Conservation (phyloP, 2,797 vertebrate genomes). For the Lepilemur ruficaudatus region DNA sequence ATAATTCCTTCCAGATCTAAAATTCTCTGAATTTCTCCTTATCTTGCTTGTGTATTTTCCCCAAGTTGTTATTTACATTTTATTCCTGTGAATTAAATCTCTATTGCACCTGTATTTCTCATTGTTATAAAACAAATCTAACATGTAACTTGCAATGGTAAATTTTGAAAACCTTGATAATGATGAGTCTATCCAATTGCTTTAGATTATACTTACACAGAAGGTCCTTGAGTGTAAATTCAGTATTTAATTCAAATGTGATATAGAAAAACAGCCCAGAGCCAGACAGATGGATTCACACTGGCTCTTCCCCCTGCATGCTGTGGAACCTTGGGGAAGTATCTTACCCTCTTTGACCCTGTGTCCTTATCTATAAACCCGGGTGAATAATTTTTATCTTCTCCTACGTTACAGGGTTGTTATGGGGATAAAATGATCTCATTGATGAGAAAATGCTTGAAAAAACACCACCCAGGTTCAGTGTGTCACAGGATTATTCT, state of each 20-base stretch:
- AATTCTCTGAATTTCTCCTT: not conserved
- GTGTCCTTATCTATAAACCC: not conserved
- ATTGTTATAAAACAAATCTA: not conserved
- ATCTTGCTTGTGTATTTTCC: not conserved
- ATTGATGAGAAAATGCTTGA: slow-evolving; percentile 34
- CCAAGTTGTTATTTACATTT: not conserved
- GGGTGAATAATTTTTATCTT: not conserved
- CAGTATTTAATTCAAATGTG: not conserved
- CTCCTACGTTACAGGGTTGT: not conserved
- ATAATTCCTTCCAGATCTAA: not conserved
- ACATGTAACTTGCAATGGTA: not conserved
- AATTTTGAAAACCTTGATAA: not conserved
- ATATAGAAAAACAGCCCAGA: not conserved
- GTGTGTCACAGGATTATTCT: not conserved
- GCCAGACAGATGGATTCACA: not conserved
- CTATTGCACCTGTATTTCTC: not conserved
- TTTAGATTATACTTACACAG: not conserved
- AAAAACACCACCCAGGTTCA: not conserved
- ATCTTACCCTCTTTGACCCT: not conserved
- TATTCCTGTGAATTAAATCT: not conserved
- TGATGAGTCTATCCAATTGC: not conserved
- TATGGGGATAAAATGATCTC: slow-evolving; percentile 41
- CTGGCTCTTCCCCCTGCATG: not conserved
- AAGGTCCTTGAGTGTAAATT: not conserved
- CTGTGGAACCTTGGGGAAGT: not conserved